Evolutionary conservation across 2,888 invertebrate species (phyloP), one percentile per base, ranked within the genome.

Genomic region (Synanthedon andrenaeformis): DNA sequence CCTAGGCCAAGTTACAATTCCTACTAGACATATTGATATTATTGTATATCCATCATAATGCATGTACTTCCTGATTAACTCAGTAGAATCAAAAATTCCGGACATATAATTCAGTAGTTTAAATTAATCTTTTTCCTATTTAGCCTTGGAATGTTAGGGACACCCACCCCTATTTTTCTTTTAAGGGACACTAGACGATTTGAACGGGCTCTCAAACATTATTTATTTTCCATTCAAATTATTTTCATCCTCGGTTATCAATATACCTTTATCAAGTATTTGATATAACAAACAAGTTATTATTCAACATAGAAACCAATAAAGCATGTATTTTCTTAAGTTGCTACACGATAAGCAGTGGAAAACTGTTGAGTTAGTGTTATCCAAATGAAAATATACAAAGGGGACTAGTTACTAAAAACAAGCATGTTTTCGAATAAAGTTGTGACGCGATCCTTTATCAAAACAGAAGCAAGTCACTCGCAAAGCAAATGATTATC

Each of bases 321-420:
- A 14, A 23, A 80, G 74, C 79, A 79, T 76, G 78, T 79, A 79
- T 80, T 82, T 82, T 79, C 81, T 82, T 77, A 35, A 8, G 35
- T 79, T 76, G 79, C 75, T 64, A 82, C 77, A 77, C 79, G 85
- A 86, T 84, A 86, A 84, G 73, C 70, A 76, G 70, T 81, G 82
- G 81, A 82, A 85, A 84, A 81, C 69, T 77, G 74, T 69, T 67
- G 70, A 65, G 66, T 59, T 61, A 56, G 63, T 62, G 76, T 79
- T 78, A 79, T 75, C 69, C 68, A 74, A 73, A 74, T 76, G 74
- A 82, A 80, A 84, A 84, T 82, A 85, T 70, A 70, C 64, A 57
- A 73, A 66, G 72, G 72, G 75, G 65, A 70, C 72, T 71, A 68
- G 65, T 66, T 70, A 71, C 66, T 72, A 60, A 69, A 74, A 76